Evolutionary conservation across 2,797 vertebrate species (phyloP).

Genomic region (Sebastes hubbsi): DNA sequence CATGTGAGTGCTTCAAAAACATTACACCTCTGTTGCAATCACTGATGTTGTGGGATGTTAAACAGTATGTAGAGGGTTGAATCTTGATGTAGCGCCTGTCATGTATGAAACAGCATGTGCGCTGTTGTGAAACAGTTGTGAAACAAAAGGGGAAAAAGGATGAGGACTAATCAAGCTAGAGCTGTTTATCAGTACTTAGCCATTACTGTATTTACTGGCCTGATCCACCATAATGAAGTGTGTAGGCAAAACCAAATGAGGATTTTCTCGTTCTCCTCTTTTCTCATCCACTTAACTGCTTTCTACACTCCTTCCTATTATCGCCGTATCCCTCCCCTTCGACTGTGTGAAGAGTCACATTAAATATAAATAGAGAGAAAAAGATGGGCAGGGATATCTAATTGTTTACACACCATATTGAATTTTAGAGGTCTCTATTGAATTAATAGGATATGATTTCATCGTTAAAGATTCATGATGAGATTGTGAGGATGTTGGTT

Average conservation of each 20-base stretch:
- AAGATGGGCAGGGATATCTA: conserved; percentile 76
- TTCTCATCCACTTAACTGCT: conserved; percentile 34
- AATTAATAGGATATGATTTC: conserved; percentile 77
- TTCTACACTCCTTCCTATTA: conserved; percentile 33
- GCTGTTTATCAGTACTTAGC: conserved; percentile 27
- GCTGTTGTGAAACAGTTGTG: conserved; percentile 1
- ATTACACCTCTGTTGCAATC: conserved; percentile 32
- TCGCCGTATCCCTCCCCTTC: conserved; percentile 29
- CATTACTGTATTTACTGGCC: conserved; percentile 24
- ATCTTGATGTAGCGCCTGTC: conserved; percentile 14
- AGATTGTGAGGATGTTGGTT: conserved; percentile 71
- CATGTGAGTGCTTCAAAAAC: conserved; percentile 29
- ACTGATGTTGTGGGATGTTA: conserved; percentile 21
- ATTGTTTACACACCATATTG: conserved; percentile 81
- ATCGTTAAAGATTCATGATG: conserved; percentile 77
- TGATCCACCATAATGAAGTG: conserved; percentile 31
- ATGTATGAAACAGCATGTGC: background rate
- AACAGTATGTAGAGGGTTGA: conserved; percentile 13
- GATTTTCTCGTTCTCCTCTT: conserved; percentile 21
- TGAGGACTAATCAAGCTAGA: conserved; percentile 15
- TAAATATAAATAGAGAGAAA: conserved; percentile 80
- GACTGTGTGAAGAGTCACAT: conserved; percentile 66
- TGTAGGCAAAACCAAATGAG: conserved; percentile 32
- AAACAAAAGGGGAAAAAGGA: background rate
- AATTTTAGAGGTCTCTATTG: conserved; percentile 77